Base-by-base conservation (phyloP, 2,113 vertebrate genomes). In the Cyprinodon variegatus region DNA sequence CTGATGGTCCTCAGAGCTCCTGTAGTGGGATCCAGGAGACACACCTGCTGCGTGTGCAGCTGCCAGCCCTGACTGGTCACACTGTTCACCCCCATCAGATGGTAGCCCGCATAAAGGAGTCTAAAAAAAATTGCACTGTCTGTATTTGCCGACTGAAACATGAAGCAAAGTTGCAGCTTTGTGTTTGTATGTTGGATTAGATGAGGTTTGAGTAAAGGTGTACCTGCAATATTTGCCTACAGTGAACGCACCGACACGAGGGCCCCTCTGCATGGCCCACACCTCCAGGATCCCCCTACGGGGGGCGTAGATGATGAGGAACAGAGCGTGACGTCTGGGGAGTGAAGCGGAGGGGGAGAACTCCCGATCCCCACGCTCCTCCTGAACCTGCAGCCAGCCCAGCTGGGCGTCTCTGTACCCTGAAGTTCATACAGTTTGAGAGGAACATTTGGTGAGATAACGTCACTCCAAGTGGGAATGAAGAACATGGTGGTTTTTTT, bases 31-130 rank as follows among this genome's bases (percentile, higher is more conserved):
- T 99, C 98, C 67, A 99, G 92, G 74, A 99, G 95, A 88, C 97
- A 99, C 82, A 98, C 96, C 92, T 99, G 98, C 84, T 97, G 96
- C 0, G 97, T 99, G 90, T 98, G 97, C 0, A 97, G 96, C 89
- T 98, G 96, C 98, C 97, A 98, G 20, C 96, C 96, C 79, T 99
- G 96, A 90, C 97, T 99, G 81, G 96, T 99, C 82, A 99, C 95
- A n/a, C 97, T 98, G 92, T 99, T 99, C 77, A 99, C 93, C 48
- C 98, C 98, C 97, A 99, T 98, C 89, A 99, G 96, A 91, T 95
- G 97, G 91, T 99, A 99, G 66, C 98, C 98, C 71, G 97, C 96
- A 85, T 98, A 99, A 76, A 99, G 83, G 81, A 99, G 88, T 83
- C 98, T 99, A 86, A 64, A 91, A 73, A 38, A 14, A 5, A 48